phyloP scores from a whole-genome alignment of 2,797 vertebrate species.

The Gallinago nigripennis region DNA sequence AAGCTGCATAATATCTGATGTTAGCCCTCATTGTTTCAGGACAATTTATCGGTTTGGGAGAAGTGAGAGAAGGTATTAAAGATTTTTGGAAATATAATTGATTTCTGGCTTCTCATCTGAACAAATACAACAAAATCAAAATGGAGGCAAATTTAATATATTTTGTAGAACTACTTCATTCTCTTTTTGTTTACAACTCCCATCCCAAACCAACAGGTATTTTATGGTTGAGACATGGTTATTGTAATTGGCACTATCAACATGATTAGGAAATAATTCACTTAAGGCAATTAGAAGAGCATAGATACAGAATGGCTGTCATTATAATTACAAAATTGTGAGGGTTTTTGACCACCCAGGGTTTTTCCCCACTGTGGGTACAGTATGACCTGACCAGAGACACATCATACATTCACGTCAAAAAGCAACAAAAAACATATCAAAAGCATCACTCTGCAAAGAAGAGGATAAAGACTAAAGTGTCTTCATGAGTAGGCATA shows the following conservation, averaged over 20 bases:
- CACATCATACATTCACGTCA: background rate
- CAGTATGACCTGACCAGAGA: background rate
- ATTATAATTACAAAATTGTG: background rate
- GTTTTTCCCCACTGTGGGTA: background rate
- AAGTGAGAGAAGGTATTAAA: background rate
- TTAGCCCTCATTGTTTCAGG: background rate
- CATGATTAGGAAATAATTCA: background rate
- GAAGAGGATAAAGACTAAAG: background rate
- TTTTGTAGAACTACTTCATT: background rate
- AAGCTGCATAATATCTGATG: background rate
- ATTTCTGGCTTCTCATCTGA: background rate
- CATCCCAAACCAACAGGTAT: background rate
- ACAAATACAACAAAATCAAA: background rate
- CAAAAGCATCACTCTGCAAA: background rate
- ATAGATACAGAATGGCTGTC: background rate
- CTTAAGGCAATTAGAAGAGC: background rate
- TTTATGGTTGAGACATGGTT: background rate
- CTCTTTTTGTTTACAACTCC: background rate
- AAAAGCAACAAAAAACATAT: background rate
- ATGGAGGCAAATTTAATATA: background rate
- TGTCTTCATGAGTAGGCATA: background rate
- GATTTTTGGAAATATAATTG: background rate
- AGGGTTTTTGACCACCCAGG: background rate
- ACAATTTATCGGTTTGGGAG: background rate
- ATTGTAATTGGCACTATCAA: background rate